Evolutionary conservation across 2,888 invertebrate genomes (phyloP).

Genomic region (Lepidochrysops patricia): DNA sequence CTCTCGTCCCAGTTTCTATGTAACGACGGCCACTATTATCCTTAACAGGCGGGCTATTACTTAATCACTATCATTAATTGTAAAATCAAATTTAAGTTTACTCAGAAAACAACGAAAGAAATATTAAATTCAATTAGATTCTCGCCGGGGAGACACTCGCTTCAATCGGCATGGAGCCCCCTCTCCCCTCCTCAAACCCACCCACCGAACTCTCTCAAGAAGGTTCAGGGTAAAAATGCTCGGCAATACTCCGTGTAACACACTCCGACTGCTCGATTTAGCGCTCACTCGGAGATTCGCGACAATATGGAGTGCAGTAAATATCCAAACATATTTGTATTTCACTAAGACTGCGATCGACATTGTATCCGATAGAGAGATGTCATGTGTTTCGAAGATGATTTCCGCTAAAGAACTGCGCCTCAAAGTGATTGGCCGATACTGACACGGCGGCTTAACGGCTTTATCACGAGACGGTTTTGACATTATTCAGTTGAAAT

Average conservation of each 20-base stretch:
- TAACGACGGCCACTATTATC: neutral
- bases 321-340: neutral
- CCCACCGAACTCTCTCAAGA: neutral
- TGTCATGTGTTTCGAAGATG: too few species aligned
- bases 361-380: too few species aligned
- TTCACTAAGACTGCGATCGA: neutral
- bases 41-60: neutral
- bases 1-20: neutral
- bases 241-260: neutral
- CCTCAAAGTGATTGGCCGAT: too few species aligned
- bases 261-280: neutral
- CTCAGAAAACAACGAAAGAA: neutral
- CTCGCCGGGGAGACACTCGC: neutral
- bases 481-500: too few species aligned
- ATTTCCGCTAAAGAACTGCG: too few species aligned
- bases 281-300: neutral
- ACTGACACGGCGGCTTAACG: too few species aligned
- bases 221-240: neutral
- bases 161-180: neutral
- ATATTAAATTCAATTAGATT: slow-evolving; percentile 2
- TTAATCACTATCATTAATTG: neutral
- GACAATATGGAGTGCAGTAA: neutral
- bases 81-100: neutral
- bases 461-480: too few species aligned
- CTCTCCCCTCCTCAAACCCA: neutral